Conservation (phyloP, 2,113 vertebrate genomes). For the Argyrosomus japonicus region DNA sequence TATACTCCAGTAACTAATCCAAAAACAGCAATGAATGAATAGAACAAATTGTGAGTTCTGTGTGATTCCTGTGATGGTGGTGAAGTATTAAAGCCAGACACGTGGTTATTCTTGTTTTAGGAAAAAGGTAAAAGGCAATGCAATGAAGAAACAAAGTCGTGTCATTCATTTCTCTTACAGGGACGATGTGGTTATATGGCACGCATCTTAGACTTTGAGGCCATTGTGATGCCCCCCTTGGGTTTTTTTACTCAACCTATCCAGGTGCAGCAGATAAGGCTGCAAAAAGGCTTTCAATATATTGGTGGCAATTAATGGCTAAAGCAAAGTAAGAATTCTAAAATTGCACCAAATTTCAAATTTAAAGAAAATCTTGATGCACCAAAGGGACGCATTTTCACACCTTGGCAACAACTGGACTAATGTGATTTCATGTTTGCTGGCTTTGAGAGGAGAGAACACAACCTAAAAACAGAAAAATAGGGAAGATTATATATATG, state of each 20-base stretch:
- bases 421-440: background rate
- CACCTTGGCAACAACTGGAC: background rate
- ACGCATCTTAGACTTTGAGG: background rate
- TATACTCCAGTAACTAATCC: background rate
- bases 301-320: background rate
- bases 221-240: background rate
- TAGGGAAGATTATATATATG: background rate
- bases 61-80: conserved; percentile 8
- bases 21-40: background rate
- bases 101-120: background rate
- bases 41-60: background rate
- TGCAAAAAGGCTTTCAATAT: background rate
- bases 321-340: background rate
- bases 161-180: background rate
- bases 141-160: background rate
- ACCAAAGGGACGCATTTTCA: background rate
- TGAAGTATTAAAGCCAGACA: background rate
- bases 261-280: background rate
- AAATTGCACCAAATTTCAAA: background rate
- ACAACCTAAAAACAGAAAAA: background rate
- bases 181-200: background rate
- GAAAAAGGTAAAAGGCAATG: background rate
- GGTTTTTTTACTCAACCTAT: background rate
- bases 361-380: background rate
- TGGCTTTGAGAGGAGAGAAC: background rate